Percentiles rank a stretch among this genome's conserved stretches.
Conservation (phyloP, 2,113 vertebrate genomes). For the Toxotes chatareus region DNA sequence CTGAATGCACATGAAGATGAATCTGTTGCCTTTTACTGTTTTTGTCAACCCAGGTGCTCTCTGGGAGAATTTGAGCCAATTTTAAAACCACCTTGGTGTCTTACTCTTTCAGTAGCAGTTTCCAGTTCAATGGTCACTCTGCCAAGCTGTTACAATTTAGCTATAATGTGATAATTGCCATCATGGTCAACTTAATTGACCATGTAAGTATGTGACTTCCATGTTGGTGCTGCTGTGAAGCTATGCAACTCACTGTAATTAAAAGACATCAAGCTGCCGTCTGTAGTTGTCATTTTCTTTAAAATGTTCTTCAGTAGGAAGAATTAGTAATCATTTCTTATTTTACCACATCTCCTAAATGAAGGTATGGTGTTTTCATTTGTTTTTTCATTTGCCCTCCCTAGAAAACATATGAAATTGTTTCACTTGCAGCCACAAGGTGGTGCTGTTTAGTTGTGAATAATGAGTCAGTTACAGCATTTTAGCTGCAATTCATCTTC, state of each 20-base stretch:
- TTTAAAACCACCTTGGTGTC: conserved; percentile 31
- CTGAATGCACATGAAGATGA: conserved; percentile 8
- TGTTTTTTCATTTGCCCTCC: neutral
- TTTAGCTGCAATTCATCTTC: neutral
- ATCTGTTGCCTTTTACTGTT: neutral
- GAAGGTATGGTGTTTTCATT: neutral
- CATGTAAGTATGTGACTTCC: conserved; percentile 15
- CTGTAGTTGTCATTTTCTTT: conserved; percentile 2
- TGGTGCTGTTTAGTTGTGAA: conserved; percentile 64
- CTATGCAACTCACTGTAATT: conserved; percentile 61
- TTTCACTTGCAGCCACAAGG: conserved; percentile 71
- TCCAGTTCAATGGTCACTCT: conserved; percentile 4
- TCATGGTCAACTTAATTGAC: neutral
- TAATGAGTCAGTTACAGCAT: neutral
- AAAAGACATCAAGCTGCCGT: conserved; percentile 59
- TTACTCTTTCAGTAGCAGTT: conserved; percentile 28
- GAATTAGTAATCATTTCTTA: neutral
- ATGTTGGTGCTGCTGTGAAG: conserved; percentile 60
- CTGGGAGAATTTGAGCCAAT: conserved; percentile 39
- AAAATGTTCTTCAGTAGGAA: neutral
- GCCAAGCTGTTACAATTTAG: conserved; percentile 46
- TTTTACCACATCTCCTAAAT: neutral
- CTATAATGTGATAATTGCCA: conserved; percentile 21
- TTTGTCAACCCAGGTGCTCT: conserved; percentile 18
- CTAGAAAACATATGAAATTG: neutral